phyloP scores from a whole-genome alignment of 2,888 invertebrate genomes.

The Hemicrepidius hirtus region DNA sequence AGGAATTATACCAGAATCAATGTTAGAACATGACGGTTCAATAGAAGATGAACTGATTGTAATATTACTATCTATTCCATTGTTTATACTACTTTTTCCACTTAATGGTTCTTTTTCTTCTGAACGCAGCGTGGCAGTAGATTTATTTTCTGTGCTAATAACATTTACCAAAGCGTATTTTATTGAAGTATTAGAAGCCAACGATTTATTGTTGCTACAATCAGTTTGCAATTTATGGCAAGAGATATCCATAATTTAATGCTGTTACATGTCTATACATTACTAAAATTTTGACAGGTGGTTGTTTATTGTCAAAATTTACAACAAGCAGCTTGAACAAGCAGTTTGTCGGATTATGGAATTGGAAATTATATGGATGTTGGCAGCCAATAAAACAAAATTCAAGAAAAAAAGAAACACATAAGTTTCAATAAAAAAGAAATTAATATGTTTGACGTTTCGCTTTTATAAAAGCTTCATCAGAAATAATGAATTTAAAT shows the following conservation, averaged over 20 bases:
- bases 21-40: neutral
- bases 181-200: neutral
- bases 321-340: slow-evolving; percentile 4
- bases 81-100: neutral
- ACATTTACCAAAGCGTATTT: neutral
- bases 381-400: too few relatives aligned
- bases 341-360: too few relatives aligned
- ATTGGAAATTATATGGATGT: too few relatives aligned
- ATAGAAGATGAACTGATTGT: neutral
- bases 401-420: too few relatives aligned
- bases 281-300: slow-evolving; percentile 18
- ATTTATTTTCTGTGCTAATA: too few relatives aligned
- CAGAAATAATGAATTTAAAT: too few relatives aligned
- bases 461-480: too few relatives aligned
- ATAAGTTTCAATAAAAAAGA: too few relatives aligned
- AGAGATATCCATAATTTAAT: slow-evolving; percentile 7
- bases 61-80: neutral
- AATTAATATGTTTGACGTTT: too few relatives aligned
- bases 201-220: neutral
- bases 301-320: slow-evolving; percentile 3
- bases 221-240: neutral
- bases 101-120: neutral
- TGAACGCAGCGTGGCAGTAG: neutral
- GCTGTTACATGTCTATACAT: neutral
- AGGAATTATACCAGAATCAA: neutral